phyloP scores from a whole-genome alignment of 2,113 vertebrate species.

The Isurus oxyrinchus region DNA sequence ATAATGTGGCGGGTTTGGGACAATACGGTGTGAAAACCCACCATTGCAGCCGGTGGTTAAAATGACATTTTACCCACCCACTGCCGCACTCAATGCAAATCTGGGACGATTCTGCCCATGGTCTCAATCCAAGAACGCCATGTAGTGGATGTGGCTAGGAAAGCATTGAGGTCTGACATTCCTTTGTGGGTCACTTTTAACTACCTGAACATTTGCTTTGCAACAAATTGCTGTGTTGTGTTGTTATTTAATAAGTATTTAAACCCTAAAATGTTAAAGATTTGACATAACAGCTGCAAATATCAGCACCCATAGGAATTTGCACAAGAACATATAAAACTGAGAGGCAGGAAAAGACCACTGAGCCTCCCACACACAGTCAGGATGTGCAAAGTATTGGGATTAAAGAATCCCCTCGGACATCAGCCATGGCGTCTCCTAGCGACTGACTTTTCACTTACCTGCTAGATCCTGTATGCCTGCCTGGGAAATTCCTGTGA shows the following conservation, averaged over 20 bases:
- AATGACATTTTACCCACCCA: no score
- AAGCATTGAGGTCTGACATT: neutral
- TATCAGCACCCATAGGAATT: neutral
- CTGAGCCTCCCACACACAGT: neutral
- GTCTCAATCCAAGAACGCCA: neutral
- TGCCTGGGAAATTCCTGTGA: no score
- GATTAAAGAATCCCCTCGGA: neutral
- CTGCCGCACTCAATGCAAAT: no score
- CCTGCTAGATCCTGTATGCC: no score
- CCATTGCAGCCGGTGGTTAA: no score
- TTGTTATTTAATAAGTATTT: neutral
- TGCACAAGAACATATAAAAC: neutral
- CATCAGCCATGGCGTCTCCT: neutral
- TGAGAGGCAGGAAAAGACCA: neutral
- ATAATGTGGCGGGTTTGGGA: no score
- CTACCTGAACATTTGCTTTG: neutral
- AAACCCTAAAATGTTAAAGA: neutral
- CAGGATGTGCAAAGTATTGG: neutral
- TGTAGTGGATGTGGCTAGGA: neutral
- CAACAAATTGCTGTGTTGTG: neutral
- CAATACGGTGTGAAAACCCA: no score
- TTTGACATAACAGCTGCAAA: neutral
- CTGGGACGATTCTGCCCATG: neutral
- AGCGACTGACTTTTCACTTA: no score
- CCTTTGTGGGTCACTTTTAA: neutral